Conservation (phyloP, 2,888 invertebrate genomes). For the Zygaena filipendulae region DNA sequence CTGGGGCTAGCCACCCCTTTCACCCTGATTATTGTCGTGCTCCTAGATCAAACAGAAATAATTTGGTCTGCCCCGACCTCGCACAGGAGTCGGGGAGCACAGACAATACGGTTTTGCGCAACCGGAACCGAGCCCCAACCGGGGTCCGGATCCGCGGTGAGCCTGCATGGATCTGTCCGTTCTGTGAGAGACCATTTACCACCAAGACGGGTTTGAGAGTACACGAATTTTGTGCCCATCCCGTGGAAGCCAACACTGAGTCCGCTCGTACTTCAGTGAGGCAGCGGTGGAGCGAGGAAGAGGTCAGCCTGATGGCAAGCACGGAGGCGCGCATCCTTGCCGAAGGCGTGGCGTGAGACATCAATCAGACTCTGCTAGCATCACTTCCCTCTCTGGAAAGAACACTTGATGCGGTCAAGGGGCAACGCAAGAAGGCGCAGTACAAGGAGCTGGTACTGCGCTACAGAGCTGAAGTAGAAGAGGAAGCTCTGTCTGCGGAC, state of each 20-base stretch:
- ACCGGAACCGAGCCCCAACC: too few relatives aligned
- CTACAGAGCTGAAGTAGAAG: conserved; percentile 3
- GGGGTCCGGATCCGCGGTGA: too few relatives aligned
- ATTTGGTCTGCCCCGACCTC: conserved; percentile 14
- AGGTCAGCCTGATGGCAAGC: conserved; percentile 12
- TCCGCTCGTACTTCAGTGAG: conserved; percentile 14
- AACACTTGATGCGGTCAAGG: conserved; percentile 13
- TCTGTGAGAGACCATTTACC: conserved; percentile 10
- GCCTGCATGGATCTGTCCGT: conserved; percentile 8
- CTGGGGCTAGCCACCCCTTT: conserved; percentile 13
- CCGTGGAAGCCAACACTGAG: conserved; percentile 13
- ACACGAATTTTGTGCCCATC: conserved; percentile 12
- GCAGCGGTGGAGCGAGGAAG: conserved; percentile 15
- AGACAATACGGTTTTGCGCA: too few relatives aligned
- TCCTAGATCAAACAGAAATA: too few relatives aligned
- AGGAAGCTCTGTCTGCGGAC: too few relatives aligned
- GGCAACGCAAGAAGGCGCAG: conserved; percentile 9
- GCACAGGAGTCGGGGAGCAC: conserved; percentile 15
- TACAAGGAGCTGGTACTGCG: conserved; percentile 10
- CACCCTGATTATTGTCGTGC: too few relatives aligned
- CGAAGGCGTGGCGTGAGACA: conserved; percentile 6
- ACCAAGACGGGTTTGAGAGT: conserved; percentile 13
- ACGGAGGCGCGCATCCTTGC: conserved; percentile 13
- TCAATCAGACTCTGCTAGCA: conserved; percentile 8
- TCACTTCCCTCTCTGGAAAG: conserved; percentile 10